Evolutionary conservation across 2,113 vertebrate genomes (phyloP).

Genomic region (Bubo bubo): DNA sequence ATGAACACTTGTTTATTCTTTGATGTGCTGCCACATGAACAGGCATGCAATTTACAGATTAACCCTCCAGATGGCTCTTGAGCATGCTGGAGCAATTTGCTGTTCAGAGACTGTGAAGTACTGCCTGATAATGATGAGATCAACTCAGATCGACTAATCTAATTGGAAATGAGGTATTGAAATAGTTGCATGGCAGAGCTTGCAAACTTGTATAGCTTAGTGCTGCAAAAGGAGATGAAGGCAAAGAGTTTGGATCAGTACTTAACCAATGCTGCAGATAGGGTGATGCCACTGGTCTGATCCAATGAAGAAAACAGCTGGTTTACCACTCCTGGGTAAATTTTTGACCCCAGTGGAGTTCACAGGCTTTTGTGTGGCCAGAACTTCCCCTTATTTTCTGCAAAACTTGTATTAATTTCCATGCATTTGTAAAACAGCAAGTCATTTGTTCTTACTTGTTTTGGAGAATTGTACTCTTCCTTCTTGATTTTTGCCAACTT

Average conservation of each 20-base stretch:
- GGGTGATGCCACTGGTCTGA: background rate
- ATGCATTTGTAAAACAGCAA: background rate
- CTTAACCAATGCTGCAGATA: background rate
- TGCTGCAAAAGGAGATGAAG: background rate
- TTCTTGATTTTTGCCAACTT: background rate
- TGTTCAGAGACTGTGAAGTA: background rate
- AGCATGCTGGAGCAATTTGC: background rate
- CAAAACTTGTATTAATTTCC: background rate
- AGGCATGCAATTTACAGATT: background rate
- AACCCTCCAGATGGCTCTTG: background rate
- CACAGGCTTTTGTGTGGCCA: background rate
- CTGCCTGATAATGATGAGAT: background rate
- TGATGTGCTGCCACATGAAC: background rate
- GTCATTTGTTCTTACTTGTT: background rate
- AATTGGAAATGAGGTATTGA: rapidly evolving
- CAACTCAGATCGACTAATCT: background rate
- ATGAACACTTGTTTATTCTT: background rate
- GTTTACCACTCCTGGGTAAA: background rate
- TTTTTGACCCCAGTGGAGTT: background rate
- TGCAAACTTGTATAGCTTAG: background rate
- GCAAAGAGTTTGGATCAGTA: background rate
- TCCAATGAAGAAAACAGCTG: background rate
- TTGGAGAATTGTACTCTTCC: background rate
- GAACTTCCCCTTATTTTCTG: background rate
- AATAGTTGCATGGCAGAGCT: background rate